A percentile compares a stretch with the other conserved stretches of the same genome.
Evolutionary conservation across 2,797 vertebrate genomes (phyloP).

Genomic region (Bucorvus abyssinicus): DNA sequence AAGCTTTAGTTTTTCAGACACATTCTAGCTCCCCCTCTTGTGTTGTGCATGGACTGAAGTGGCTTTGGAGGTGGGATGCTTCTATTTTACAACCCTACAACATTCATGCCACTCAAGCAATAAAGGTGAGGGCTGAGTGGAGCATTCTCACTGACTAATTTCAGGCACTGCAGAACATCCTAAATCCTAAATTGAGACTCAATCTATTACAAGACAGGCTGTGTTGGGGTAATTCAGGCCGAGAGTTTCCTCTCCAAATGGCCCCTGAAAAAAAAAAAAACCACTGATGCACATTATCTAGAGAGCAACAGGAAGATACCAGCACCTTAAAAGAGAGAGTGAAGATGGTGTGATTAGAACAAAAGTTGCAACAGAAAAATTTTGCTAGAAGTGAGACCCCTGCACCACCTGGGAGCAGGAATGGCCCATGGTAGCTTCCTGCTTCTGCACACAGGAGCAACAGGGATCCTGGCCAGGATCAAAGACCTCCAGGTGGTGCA

Average conservation of each 20-base stretch:
- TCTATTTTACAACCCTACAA: neutral
- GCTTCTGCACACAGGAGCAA: neutral
- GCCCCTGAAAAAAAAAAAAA: neutral
- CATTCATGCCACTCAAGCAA: neutral
- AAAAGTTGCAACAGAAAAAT: neutral
- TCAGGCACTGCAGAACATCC: neutral
- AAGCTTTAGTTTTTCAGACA: neutral
- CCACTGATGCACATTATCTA: neutral
- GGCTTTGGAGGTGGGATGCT: neutral
- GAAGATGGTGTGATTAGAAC: neutral
- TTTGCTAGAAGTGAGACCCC: rapidly evolving
- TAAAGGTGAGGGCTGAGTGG: neutral
- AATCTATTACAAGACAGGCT: neutral
- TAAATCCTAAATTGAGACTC: neutral
- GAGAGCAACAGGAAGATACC: neutral
- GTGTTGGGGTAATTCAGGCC: neutral
- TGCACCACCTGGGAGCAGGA: neutral
- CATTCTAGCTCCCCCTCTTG: neutral
- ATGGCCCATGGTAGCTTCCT: too few species aligned
- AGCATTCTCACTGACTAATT: neutral
- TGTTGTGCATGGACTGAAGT: neutral
- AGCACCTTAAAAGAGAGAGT: neutral
- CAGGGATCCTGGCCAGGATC: neutral
- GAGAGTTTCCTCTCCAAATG: neutral
- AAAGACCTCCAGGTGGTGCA: neutral